Conservation (phyloP, 2,113 vertebrate species). For the Trematocara macrostoma region DNA sequence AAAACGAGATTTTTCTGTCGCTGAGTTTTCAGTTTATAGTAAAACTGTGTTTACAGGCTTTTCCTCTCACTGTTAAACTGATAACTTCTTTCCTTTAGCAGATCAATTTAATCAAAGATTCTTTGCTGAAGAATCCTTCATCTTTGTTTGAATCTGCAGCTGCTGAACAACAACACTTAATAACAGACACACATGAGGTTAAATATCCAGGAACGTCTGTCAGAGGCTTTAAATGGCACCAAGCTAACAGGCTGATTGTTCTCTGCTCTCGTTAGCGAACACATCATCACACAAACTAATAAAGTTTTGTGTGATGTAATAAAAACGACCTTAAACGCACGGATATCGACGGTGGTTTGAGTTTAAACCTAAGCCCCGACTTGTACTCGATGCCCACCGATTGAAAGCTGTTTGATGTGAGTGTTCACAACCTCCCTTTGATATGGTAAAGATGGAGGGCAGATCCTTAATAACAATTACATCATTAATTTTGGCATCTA, state of each 20-base stretch:
- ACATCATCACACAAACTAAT: neutral
- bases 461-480: conserved; percentile 10
- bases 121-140: neutral
- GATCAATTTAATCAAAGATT: neutral
- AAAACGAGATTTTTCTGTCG: neutral
- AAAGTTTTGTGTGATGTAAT: neutral
- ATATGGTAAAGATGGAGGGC: conserved; percentile 8
- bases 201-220: neutral
- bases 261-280: rapidly evolving
- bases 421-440: conserved; percentile 2
- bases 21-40: neutral
- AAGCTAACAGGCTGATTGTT: neutral
- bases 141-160: neutral
- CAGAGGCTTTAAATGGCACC: neutral
- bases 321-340: neutral
- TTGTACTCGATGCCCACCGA: neutral
- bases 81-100: neutral
- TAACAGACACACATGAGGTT: neutral
- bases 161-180: neutral
- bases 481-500: neutral
- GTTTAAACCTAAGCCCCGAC: neutral
- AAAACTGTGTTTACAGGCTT: neutral
- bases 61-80: neutral
- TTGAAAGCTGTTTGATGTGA: neutral
- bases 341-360: neutral